Evolutionary conservation across 92 coral and sea anemone genomes (phyloP).

Genomic region (Ricordea florida): DNA sequence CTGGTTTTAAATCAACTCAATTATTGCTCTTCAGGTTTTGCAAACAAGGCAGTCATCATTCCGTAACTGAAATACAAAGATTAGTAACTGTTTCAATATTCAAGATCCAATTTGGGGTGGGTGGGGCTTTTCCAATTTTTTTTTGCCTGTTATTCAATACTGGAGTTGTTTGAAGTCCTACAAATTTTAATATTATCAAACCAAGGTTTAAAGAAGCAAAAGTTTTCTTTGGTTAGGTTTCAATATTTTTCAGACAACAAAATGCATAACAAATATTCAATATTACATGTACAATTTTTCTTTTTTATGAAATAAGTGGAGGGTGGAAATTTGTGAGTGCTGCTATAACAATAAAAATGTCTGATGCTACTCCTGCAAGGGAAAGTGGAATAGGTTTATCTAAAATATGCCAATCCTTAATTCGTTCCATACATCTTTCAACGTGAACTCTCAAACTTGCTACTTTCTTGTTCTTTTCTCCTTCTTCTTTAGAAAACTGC

Average conservation of each 20-base stretch:
- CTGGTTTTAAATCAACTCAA: too few relatives aligned
- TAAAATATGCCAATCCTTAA: conserved; percentile 19
- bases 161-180: too few relatives aligned
- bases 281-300: not conserved
- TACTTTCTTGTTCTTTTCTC: conserved; percentile 14
- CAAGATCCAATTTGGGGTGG: too few relatives aligned
- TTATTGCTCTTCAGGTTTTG: too few relatives aligned
- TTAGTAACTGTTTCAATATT: too few relatives aligned
- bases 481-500: conserved; percentile 26
- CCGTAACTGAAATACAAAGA: too few relatives aligned
- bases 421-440: conserved; percentile 29
- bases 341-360: conserved; percentile 1
- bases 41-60: too few relatives aligned
- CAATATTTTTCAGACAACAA: not conserved
- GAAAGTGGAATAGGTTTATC: conserved; percentile 9
- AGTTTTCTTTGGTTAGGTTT: not conserved
- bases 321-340: not conserved
- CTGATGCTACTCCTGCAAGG: conserved; percentile 19
- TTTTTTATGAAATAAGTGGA: not conserved
- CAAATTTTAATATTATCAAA: too few relatives aligned
- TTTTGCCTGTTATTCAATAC: too few relatives aligned
- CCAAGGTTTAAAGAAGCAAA: not conserved
- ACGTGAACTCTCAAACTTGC: conserved; percentile 15
- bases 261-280: not conserved
- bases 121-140: too few relatives aligned